A percentile compares a stretch with the other conserved stretches of the same genome.
These are phyloP conservation scores for Ramphastos sulfuratus DNA, from an alignment of 2,113 vertebrate species.

Conservation along the genomic window DNA sequence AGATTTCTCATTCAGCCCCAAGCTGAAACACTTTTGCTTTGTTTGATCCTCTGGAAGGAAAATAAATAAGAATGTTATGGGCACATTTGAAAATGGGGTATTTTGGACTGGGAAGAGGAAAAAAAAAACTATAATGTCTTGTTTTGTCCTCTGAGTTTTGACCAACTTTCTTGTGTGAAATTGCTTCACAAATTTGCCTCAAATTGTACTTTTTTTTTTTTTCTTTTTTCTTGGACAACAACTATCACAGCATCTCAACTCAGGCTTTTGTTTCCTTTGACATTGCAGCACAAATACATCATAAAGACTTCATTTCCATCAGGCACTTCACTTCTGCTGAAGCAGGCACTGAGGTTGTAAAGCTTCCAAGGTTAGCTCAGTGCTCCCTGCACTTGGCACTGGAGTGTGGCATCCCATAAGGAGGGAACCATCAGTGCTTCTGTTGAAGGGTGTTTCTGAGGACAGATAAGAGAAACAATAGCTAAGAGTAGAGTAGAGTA, in stretches of 20 bases:
- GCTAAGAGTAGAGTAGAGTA: background rate
- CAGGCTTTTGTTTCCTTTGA: background rate
- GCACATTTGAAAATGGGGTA: background rate
- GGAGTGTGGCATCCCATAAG: rapidly evolving
- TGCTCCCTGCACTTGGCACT: rapidly evolving
- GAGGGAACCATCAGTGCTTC: background rate
- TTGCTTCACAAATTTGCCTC: background rate
- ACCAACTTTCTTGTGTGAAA: background rate
- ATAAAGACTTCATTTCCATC: background rate
- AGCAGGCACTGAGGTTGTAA: rapidly evolving
- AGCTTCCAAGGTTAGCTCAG: background rate
- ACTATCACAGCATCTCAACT: background rate
- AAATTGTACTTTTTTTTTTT: background rate
- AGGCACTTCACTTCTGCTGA: background rate
- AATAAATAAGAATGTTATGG: background rate
- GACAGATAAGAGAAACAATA: background rate
- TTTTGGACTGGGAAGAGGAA: background rate
- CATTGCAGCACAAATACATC: background rate
- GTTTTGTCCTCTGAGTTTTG: constrained; percentile 16
- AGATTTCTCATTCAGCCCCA: background rate
- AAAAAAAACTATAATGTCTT: background rate
- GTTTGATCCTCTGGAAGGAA: background rate
- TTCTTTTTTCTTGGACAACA: background rate
- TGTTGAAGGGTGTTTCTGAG: background rate
- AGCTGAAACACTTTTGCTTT: background rate